Evolutionary conservation across 1,140 invertebrate species (phyloP), one percentile per base, ranked within the genome.

Genomic region (Meteorus sp.): DNA sequence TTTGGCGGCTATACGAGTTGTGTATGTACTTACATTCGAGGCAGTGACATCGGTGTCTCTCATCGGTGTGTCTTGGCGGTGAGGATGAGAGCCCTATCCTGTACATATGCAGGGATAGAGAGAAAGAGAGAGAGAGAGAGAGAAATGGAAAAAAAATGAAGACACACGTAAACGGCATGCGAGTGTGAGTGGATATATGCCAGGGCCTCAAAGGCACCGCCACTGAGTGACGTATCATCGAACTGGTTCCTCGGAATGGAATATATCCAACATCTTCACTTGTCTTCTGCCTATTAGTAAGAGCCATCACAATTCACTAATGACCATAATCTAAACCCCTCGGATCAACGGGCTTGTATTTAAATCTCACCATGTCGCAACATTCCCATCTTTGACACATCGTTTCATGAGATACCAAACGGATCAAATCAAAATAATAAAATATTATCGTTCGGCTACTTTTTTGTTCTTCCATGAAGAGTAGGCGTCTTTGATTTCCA

Each of bases 251-350:
- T 56, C 44, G 55, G 45, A 39, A 52, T 60, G 52, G 43, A 41
- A 60, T 48, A 31, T 29, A 15, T 35, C 11, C 61, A 61, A 68
- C 66, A 63, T 63, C 61, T 68, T 63, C 58, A 63, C 63, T 68
- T 68, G 66, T 65, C 63, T 62, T 63, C 45, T 69, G 63, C 65
- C 66, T 70, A 67, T 71, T 74, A 67, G 65, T 65, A 62, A 68
- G 35, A 65, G 60, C 66, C 65, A 57, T 71, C 67, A 62, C 60
- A 68, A 70, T 61, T 64, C 60, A 62, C 66, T 68, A 71, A 70
- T 70, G 63, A 71, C 62, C 61, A 62, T 20, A 45, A 61, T 63
- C 37, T 60, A 60, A 52, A 25, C 37, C 43, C 37, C 59, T 64
- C n/a, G n/a, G n/a, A 60, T 68, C 70, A 57, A 53, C 35, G 44